Conservation (phyloP, 1,140 invertebrate genomes). For the Holcopasites calliopsidis region DNA sequence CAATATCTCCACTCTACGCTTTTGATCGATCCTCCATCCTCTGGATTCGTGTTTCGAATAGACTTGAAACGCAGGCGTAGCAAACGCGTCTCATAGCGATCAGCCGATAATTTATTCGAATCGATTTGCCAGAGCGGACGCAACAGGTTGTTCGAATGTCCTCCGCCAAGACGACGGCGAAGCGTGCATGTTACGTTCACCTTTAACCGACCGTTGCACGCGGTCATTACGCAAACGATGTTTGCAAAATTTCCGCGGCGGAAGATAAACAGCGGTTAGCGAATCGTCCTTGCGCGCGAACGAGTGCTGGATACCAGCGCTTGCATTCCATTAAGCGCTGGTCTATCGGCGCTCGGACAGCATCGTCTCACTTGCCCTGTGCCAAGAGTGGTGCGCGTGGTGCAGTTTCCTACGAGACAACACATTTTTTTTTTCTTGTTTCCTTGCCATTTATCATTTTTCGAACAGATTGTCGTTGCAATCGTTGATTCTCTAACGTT, state of each 20-base stretch:
- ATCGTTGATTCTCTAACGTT: background rate
- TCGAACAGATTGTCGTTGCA: background rate
- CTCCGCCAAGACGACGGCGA: background rate
- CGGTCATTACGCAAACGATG: background rate
- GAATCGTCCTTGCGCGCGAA: constrained; percentile 21
- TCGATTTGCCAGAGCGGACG: background rate
- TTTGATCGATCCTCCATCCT: no score
- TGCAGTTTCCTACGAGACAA: constrained; percentile 21
- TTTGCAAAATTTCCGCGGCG: background rate
- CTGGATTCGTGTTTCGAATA: no score
- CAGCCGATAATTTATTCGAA: background rate
- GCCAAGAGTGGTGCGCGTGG: background rate
- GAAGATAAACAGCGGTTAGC: constrained; percentile 28
- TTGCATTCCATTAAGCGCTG: constrained; percentile 16
- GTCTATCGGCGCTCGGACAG: constrained; percentile 31
- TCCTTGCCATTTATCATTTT: background rate
- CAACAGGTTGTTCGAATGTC: constrained; percentile 7
- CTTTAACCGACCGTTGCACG: background rate
- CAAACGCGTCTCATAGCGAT: no score
- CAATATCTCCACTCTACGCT: no score
- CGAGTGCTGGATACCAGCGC: constrained; percentile 27
- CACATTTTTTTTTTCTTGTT: background rate
- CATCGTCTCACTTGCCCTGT: constrained; percentile 28
- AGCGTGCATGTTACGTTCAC: background rate
- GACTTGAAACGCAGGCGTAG: no score